Conservation (phyloP, 2,888 invertebrate genomes). For the Eupithecia subumbrata region DNA sequence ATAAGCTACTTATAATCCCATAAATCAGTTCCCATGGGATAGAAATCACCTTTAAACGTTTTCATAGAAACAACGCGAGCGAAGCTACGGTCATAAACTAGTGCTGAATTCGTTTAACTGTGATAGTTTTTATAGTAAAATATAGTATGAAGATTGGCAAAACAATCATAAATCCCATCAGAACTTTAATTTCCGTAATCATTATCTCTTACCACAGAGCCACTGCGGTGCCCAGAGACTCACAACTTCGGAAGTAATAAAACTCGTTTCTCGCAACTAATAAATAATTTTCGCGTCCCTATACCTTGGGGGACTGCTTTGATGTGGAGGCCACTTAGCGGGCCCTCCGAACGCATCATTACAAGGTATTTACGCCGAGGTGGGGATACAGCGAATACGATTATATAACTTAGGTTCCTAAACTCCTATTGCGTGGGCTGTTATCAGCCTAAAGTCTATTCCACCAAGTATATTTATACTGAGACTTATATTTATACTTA, state of each 20-base stretch:
- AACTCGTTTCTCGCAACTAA: constrained; percentile 64
- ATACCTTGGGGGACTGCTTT: constrained; percentile 58
- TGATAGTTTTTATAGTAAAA: not conserved
- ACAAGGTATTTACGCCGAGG: constrained; percentile 63
- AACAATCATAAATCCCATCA: constrained; percentile 21
- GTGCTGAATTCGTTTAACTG: no score
- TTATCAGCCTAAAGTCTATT: no score
- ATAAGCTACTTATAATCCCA: no score
- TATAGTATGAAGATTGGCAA: not conserved
- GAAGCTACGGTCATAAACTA: no score
- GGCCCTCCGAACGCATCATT: constrained; percentile 70
- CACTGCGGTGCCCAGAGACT: constrained; percentile 23
- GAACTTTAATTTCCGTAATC: constrained; percentile 29
- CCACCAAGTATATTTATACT: no score
- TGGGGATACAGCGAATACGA: constrained; percentile 1
- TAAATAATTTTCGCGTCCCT: constrained; percentile 68
- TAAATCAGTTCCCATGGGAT: no score
- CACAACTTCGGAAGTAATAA: constrained; percentile 37
- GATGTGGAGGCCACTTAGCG: constrained; percentile 74
- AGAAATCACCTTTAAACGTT: no score
- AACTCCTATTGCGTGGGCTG: no score
- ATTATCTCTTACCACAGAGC: constrained; percentile 28
- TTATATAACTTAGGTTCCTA: not conserved
- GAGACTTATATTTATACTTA: no score
- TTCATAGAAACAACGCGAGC: no score